Percentiles rank a stretch among this genome's conserved stretches.
phyloP scores from a whole-genome alignment of 2,113 vertebrate species.

The Manacus vitellinus region DNA sequence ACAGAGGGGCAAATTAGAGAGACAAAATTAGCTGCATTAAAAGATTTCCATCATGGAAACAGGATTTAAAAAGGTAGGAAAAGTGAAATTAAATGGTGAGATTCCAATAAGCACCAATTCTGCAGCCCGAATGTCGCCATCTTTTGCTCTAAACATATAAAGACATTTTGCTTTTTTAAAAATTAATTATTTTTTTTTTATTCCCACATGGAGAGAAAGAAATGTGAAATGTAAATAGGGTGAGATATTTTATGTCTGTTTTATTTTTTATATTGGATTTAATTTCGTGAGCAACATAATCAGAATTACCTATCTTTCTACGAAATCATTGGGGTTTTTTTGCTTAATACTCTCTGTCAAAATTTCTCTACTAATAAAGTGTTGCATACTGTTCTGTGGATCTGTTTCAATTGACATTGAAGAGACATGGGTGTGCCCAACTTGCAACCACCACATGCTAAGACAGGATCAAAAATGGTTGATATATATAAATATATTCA shows the following conservation, averaged over 20 bases:
- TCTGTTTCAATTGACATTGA: background rate
- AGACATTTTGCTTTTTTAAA: background rate
- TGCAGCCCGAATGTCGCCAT: background rate
- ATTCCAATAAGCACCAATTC: background rate
- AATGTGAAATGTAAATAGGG: background rate
- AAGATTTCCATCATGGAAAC: background rate
- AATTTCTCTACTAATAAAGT: background rate
- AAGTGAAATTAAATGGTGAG: background rate
- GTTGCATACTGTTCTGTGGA: background rate
- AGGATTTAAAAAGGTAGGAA: background rate
- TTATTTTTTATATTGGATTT: background rate
- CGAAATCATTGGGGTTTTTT: background rate
- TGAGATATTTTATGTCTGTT: background rate
- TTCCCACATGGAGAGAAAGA: accelerated
- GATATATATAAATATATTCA: background rate
- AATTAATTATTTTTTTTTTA: too few relatives aligned
- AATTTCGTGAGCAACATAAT: background rate
- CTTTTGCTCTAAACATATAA: background rate
- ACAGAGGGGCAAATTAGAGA: background rate
- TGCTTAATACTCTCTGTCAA: background rate
- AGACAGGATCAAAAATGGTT: background rate
- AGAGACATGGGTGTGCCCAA: background rate
- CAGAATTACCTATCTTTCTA: background rate
- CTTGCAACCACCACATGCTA: background rate
- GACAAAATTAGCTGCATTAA: background rate